These are phyloP conservation scores for Lasioglossum oenotherae DNA, from an alignment of 2,888 invertebrate genomes.

Conservation along the genomic window DNA sequence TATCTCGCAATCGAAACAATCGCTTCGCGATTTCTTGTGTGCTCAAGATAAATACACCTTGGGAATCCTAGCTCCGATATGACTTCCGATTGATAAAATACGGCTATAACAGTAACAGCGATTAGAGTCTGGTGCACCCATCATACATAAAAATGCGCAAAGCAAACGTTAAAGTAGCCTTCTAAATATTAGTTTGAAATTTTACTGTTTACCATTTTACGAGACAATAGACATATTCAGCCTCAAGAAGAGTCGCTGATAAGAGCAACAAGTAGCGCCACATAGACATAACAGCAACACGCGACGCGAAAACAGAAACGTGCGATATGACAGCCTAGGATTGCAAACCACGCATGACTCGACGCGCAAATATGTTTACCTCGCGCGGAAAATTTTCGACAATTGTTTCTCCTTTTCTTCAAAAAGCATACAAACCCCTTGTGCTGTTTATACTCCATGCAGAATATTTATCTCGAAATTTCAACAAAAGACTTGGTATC, in stretches of 20 bases:
- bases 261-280: conserved; percentile 1
- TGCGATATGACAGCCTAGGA: conserved; percentile 10
- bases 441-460: not conserved
- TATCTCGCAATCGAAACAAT: not conserved
- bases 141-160: too few relatives aligned
- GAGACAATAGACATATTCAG: not conserved
- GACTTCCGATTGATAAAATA: not conserved
- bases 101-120: not conserved
- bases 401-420: not conserved
- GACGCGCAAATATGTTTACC: not conserved
- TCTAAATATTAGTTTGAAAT: not conserved
- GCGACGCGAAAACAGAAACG: not conserved
- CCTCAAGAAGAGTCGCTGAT: not conserved
- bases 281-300: conserved; percentile 1
- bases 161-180: not conserved
- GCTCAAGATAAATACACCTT: not conserved
- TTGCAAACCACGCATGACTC: not conserved
- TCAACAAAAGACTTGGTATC: not conserved
- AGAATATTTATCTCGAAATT: not conserved
- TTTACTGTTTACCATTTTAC: not conserved
- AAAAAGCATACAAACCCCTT: not conserved
- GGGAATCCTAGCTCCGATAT: not conserved
- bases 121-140: too few relatives aligned
- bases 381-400: not conserved
- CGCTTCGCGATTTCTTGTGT: not conserved